Base-by-base conservation (phyloP, 2,888 invertebrate species). In the Thecophora atra region DNA sequence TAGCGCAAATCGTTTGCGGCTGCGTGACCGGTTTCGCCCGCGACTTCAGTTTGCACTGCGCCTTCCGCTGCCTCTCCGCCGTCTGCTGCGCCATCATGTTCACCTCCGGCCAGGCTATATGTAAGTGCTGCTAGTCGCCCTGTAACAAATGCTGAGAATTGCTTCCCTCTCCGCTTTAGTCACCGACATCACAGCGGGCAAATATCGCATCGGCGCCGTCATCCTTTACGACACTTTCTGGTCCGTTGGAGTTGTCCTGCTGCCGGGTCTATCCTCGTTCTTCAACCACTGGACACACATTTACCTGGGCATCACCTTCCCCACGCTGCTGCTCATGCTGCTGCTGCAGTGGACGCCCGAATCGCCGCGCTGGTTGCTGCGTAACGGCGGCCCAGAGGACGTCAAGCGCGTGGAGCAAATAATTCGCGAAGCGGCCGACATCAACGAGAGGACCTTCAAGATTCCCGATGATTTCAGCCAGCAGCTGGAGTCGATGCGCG, bases 171-270 rank as follows among this genome's bases (percentile, higher is more conserved):
- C 51, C 2, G 1, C 74, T 78, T 21, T 74, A 88, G 88, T 88
- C 79, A 77, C 81, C 66, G 88, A 88, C 69, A 86, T 87, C 11
- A 86, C 85, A 2, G 84, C 83, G 3, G 87, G 87, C 19, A 83
- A 81, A 42, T 83, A 85, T 74, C 83, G 86, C 68, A 81, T 83
- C 24, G 84, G 86, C 1, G 82, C 83, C 21, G 81, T 84, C 15
- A 86, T 86, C 30, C 81, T 87, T 19, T 88, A 86, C 73, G 88
- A 88, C 73, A 85, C 85, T 1, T 87, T 87, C 74, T 88, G 88
- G 88, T 87, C 88, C 7, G 75, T 88, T 66, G 88, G 88, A 3
- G 85, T 88, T 4, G 84, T 88, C 26, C 74, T 87, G 15, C 76
- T 88, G 69, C 87, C 88, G 13, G 83, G 83, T 0, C 78, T 88